Percentiles rank a stretch among this genome's conserved stretches.
These are phyloP conservation scores for Capitulum mitella DNA, from an alignment of 2,888 invertebrate genomes.

Conservation along the genomic window DNA sequence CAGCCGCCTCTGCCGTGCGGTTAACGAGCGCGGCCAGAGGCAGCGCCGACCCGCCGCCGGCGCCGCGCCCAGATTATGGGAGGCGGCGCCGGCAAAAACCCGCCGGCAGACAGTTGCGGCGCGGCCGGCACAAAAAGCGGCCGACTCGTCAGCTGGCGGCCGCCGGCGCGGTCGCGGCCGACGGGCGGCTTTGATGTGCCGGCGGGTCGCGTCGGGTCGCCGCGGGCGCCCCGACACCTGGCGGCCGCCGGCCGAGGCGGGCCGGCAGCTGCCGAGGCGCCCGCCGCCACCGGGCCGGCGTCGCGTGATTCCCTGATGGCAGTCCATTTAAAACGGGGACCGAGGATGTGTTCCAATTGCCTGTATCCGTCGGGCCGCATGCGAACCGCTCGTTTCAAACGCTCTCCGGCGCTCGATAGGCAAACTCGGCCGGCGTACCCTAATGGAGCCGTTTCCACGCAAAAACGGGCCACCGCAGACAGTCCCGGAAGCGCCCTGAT, in stretches of 20 bases:
- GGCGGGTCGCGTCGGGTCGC: too few relatives aligned
- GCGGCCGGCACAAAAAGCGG: slow-evolving; percentile 2
- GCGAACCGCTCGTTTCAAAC: not conserved
- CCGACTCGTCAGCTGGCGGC: not conserved
- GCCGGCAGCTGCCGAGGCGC: not conserved
- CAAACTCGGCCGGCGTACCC: not conserved
- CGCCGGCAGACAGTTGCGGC: not conserved
- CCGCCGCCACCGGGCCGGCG: not conserved
- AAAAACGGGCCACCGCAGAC: not conserved
- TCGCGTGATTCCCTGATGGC: slow-evolving; percentile 10
- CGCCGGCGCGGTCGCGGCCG: not conserved
- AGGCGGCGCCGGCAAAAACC: not conserved
- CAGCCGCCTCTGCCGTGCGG: not conserved
- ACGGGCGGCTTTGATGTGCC: not conserved
- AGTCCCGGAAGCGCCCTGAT: not conserved
- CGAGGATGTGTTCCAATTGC: slow-evolving; percentile 8
- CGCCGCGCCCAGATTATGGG: not conserved
- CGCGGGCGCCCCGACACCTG: not conserved
- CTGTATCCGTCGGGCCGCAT: not conserved
- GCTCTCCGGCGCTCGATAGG: not conserved
- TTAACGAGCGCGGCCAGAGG: not conserved
- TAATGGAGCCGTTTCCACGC: not conserved
- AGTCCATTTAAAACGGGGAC: not conserved
- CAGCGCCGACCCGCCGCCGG: not conserved
- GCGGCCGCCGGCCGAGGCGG: not conserved